These are phyloP conservation scores for Podilymbus podiceps DNA, from an alignment of 2,113 vertebrate genomes.

Conservation along the genomic window DNA sequence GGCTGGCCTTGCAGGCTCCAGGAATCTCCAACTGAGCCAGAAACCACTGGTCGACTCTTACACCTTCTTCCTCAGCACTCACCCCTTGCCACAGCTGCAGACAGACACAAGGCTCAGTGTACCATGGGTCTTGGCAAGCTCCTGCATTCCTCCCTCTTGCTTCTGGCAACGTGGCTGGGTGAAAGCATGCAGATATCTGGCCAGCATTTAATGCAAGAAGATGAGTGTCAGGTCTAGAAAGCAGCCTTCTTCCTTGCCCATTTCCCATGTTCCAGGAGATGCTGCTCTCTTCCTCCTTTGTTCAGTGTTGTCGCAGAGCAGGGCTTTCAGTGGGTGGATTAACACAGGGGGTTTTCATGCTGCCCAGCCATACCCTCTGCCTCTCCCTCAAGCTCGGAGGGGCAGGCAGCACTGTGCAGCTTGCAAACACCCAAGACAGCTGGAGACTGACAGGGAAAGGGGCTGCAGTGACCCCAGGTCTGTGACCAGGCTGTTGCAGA, in stretches of 20 bases:
- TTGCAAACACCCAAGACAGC: background rate
- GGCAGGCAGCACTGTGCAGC: background rate
- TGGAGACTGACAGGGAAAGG: background rate
- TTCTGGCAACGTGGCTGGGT: background rate
- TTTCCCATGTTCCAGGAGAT: background rate
- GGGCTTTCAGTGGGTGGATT: background rate
- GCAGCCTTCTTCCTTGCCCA: background rate
- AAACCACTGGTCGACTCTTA: background rate
- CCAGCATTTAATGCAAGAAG: background rate
- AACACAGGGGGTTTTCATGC: background rate
- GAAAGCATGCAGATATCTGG: background rate
- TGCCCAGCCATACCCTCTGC: background rate
- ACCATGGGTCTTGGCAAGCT: background rate
- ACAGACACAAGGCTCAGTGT: background rate
- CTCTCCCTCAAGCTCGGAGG: background rate
- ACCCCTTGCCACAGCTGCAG: rapidly evolving
- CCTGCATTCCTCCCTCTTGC: background rate
- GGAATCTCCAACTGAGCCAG: background rate
- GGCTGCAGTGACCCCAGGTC: background rate
- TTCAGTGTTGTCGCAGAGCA: background rate
- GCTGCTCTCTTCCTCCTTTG: background rate
- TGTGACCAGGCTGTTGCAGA: background rate
- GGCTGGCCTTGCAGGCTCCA: background rate
- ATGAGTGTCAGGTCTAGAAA: background rate
- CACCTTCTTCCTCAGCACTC: background rate